A percentile compares a stretch with the other conserved stretches of the same genome.
These are phyloP conservation scores for Channa striata DNA, from an alignment of 2,797 vertebrate species.

Conservation along the genomic window DNA sequence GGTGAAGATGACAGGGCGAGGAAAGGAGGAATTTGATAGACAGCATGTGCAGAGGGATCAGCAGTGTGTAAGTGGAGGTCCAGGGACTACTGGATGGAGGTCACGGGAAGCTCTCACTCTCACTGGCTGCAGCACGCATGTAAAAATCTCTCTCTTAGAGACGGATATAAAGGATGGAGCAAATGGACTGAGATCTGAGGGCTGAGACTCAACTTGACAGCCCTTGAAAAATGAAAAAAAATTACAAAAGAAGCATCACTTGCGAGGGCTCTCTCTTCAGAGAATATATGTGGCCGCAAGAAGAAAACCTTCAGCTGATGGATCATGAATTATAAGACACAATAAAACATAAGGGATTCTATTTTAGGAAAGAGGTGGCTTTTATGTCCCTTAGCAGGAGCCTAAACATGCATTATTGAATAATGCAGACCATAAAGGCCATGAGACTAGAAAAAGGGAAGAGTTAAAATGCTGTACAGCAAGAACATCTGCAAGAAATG, in stretches of 20 bases:
- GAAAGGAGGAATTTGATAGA: conserved; percentile 60
- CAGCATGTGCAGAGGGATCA: conserved; percentile 70
- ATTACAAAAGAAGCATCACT: conserved; percentile 21
- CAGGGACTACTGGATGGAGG: conserved; percentile 73
- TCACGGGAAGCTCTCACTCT: conserved; percentile 47
- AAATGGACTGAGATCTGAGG: conserved; percentile 44
- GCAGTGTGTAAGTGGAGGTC: conserved; percentile 68
- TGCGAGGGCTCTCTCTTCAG: conserved; percentile 44
- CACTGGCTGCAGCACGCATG: conserved; percentile 50
- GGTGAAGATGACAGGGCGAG: conserved; percentile 58
- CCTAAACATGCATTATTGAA: conserved; percentile 66
- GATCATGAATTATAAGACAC: conserved; percentile 68
- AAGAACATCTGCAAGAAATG: conserved; percentile 13
- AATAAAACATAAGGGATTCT: conserved; percentile 55
- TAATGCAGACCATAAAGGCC: conserved; percentile 46
- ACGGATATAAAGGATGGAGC: conserved; percentile 11
- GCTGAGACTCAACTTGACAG: conserved; percentile 49
- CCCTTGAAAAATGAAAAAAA: conserved; percentile 49
- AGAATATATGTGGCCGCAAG: conserved; percentile 27
- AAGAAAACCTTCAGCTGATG: conserved; percentile 41
- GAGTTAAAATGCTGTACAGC: conserved; percentile 29
- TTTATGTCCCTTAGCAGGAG: conserved; percentile 54
- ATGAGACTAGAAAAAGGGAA: conserved; percentile 41
- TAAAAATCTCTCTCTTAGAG: conserved; percentile 53
- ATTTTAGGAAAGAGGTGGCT: conserved; percentile 57